Conservation (phyloP, 2,113 vertebrate genomes). For the Cyprinodon tularosa region DNA sequence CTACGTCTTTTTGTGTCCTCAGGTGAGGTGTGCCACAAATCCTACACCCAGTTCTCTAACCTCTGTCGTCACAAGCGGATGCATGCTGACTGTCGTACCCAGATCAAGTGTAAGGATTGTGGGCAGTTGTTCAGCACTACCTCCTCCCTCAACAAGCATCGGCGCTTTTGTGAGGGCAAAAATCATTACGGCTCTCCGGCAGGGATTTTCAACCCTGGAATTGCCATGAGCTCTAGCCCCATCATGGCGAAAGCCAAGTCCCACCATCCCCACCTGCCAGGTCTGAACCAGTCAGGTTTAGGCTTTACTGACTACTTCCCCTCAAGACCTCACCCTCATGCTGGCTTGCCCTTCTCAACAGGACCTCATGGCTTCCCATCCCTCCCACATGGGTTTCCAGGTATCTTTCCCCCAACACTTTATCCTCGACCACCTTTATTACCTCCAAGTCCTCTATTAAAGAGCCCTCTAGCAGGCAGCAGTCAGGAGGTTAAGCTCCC, state of each 20-base stretch:
- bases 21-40: conserved; percentile 99
- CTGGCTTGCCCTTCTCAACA: conserved; percentile 87
- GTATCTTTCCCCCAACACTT: conserved; percentile 92
- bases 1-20: conserved; percentile 78
- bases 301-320: conserved; percentile 94
- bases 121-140: conserved; percentile 99
- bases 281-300: conserved; percentile 88
- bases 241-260: conserved; percentile 94
- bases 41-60: conserved; percentile 99
- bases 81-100: conserved; percentile 99
- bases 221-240: conserved; percentile 91
- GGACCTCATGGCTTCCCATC: conserved; percentile 84
- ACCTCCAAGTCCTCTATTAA: conserved; percentile 90
- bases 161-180: conserved; percentile 99
- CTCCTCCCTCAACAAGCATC: conserved; percentile 99
- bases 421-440: conserved; percentile 94
- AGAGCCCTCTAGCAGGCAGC: conserved; percentile 88
- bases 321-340: conserved; percentile 87
- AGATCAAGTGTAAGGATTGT: conserved; percentile 99
- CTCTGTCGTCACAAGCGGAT: conserved; percentile 99
- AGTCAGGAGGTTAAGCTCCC: conserved; percentile 89
- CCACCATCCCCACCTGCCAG: conserved; percentile 77
- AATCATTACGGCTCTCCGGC: conserved; percentile 91
- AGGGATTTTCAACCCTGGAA: conserved; percentile 88
- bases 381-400: conserved; percentile 88